phyloP scores from a whole-genome alignment of 2,797 vertebrate species.

The Paedocypris micromegethes region DNA sequence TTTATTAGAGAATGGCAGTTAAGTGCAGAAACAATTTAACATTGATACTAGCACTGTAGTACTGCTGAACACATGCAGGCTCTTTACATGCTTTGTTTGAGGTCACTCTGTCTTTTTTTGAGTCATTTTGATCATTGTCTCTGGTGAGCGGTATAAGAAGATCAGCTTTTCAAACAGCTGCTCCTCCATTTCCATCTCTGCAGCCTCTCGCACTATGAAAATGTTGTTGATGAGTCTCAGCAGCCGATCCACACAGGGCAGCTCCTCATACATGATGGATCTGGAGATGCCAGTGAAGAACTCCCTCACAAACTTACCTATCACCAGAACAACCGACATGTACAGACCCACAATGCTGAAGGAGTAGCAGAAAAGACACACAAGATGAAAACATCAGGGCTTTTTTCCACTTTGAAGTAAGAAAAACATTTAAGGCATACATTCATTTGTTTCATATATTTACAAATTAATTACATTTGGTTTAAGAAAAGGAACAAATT shows the following conservation, averaged over 20 bases:
- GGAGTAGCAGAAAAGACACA: not conserved
- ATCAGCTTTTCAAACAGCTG: conserved; percentile 74
- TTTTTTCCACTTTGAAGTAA: no score
- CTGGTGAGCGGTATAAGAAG: conserved; percentile 65
- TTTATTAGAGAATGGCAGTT: no score
- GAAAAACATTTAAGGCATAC: no score
- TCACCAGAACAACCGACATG: conserved; percentile 71
- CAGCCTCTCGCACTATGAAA: conserved; percentile 71
- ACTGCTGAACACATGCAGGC: no score
- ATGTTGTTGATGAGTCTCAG: conserved; percentile 75
- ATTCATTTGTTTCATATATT: no score
- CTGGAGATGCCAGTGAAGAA: conserved; percentile 74
- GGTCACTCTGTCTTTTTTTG: conserved; percentile 61
- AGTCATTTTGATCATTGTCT: conserved; percentile 73
- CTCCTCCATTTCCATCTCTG: conserved; percentile 75
- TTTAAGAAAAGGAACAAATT: no score
- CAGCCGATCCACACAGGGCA: conserved; percentile 69
- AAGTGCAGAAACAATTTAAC: no score
- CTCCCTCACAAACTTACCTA: conserved; percentile 75
- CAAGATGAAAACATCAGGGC: not conserved
- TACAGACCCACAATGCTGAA: conserved; percentile 71
- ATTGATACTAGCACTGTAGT: no score
- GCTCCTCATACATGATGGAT: conserved; percentile 77
- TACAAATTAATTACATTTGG: no score
- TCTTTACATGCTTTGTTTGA: no score